A percentile compares a stretch with the other conserved stretches of the same genome.
Evolutionary conservation across 2,888 invertebrate species (phyloP).

Genomic region (Uropetala carovei): DNA sequence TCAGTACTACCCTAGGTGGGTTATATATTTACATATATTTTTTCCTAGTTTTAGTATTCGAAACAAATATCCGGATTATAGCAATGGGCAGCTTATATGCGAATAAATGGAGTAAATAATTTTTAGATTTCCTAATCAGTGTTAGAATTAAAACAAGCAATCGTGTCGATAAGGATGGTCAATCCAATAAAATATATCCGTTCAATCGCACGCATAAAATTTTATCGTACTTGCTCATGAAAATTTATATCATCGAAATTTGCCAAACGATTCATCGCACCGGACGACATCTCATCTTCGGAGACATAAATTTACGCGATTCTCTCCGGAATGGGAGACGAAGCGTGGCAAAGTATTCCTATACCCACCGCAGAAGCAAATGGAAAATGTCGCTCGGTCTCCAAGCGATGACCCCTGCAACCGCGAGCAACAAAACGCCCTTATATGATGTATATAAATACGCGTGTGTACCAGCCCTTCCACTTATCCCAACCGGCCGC

Average conservation of each 20-base stretch:
- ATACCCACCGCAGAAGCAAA: background rate
- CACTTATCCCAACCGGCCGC: background rate
- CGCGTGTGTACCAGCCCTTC: background rate
- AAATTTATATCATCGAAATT: background rate
- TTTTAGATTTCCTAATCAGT: too few species aligned
- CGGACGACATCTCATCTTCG: background rate
- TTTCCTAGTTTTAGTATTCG: too few species aligned
- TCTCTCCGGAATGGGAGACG: background rate
- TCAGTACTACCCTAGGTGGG: too few species aligned
- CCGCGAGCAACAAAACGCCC: background rate
- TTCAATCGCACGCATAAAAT: too few species aligned
- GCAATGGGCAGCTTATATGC: too few species aligned
- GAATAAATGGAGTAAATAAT: too few species aligned
- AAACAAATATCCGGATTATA: too few species aligned
- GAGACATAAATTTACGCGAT: constrained; percentile 2
- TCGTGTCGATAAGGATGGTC: too few species aligned
- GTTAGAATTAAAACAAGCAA: too few species aligned
- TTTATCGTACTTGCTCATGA: too few species aligned
- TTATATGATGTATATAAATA: background rate
- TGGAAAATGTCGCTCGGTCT: background rate
- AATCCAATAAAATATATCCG: too few species aligned
- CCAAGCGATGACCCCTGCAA: background rate
- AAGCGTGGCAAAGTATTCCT: background rate
- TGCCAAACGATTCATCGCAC: background rate
- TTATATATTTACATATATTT: too few species aligned